Conservation (phyloP, 2,113 vertebrate species). For the Nyctereutes procyonoides region DNA sequence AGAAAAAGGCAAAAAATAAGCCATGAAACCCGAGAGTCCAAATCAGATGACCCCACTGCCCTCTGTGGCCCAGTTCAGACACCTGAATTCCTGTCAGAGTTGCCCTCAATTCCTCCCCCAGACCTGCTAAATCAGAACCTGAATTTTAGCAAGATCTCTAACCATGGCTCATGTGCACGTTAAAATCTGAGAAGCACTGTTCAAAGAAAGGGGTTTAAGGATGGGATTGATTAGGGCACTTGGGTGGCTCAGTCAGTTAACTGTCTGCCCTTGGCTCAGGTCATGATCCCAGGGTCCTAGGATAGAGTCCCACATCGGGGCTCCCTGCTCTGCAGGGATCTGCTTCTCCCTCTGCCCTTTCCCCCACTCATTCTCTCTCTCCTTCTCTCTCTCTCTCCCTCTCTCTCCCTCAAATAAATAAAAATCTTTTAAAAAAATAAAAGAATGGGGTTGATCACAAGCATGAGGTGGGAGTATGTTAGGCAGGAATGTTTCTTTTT, state of each 20-base stretch:
- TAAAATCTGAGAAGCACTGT: background rate
- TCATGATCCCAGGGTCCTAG: too few relatives aligned
- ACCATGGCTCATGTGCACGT: background rate
- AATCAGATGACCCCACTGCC: background rate
- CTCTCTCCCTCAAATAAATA: too few relatives aligned
- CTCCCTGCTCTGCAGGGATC: too few relatives aligned
- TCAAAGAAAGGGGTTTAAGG: background rate
- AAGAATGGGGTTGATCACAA: background rate
- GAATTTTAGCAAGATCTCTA: background rate
- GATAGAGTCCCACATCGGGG: too few relatives aligned
- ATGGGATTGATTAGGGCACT: too few relatives aligned
- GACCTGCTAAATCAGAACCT: background rate
- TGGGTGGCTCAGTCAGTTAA: too few relatives aligned
- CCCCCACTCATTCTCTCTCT: too few relatives aligned
- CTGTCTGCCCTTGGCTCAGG: too few relatives aligned
- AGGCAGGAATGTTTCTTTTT: background rate
- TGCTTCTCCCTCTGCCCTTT: too few relatives aligned
- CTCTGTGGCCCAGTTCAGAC: background rate
- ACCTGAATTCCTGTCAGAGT: background rate
- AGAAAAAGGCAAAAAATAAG: background rate
- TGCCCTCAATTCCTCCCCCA: background rate
- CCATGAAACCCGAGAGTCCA: background rate
- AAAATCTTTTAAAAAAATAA: too few relatives aligned
- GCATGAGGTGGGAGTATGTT: background rate
- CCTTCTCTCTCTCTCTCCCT: too few relatives aligned